Base-by-base conservation (phyloP, 2,888 invertebrate genomes). In the Cheilosia soror region DNA sequence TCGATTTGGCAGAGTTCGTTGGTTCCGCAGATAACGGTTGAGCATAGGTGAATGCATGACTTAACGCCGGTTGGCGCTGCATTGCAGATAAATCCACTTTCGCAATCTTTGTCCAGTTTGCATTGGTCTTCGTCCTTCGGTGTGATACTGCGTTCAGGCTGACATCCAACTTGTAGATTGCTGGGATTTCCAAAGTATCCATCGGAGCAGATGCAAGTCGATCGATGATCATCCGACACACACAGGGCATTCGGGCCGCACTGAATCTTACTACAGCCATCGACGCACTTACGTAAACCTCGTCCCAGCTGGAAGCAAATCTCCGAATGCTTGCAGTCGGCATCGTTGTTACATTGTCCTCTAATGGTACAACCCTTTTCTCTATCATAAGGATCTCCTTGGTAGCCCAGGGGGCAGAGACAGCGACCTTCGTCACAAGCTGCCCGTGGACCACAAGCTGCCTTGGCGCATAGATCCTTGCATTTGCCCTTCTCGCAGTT, bases 241-340 rank as follows among this genome's bases (percentile, higher is more conserved):
- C 98, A 98, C 0, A 97, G 92, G 3, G 98, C 97, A 91, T 98
- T 98, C 0, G 97, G 97, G 11, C 98, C 98, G 90, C 98, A 98
- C 89, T 97, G 97, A 40, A 96, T 93, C 92, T 97, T 97, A 87
- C 95, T 95, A 89, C 98, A 98, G 0, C 96, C 96, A 90, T 97
- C 97, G 3, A 97, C 95, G 91, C 97, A 98, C 92, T 96, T 96
- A 71, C 97, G 93, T 4, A 95, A 91, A 33, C 95, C 96, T 93
- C 95, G 96, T 60, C 96, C 95, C 33, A 96, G 92, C 93, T 97
- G 97, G 93, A 97, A 97, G 91, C 98, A 98, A 89, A 98, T 97
- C 93, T 98, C 96, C 2, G 96, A 94, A 89, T 95, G 95, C 87
- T 95, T 94, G 90, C 98, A 98, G 88, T 97, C 96, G 1, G 95